Base-by-base conservation (phyloP, 1,140 invertebrate genomes). In the Drosophila pseudoobscura region DNA sequence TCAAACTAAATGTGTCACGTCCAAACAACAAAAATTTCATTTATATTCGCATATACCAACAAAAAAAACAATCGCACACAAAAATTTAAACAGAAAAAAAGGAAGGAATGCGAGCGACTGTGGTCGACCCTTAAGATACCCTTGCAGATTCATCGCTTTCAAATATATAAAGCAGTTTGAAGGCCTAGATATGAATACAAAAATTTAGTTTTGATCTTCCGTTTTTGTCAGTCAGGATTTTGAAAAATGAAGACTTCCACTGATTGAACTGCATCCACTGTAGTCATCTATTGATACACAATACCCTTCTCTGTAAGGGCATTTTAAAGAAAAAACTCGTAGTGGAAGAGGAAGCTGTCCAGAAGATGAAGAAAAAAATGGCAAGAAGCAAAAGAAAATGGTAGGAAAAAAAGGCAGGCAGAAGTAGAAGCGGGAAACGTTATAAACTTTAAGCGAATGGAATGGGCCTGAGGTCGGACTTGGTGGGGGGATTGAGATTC, bases 1-100 rank as follows among this genome's bases (percentile, higher is more conserved):
- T 65, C 75, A 78, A 87, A 88, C 82, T 87, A 87, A 87, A 88
- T 87, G 82, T 88, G 82, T 87, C 82, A 87, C 82, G 82, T 87
- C 78, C 83, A 78, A 88, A 75, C 83, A 87, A 87, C 82, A 87
- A 87, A 87, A 87, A 87, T 87, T 87, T 87, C 82, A 88, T 88
- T 87, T 87, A 87, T 88, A 88, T 87, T 83, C 83, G 56, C 78
- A 82, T 78, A 80, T 75, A 78, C 41, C 50, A 49, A 29, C 41
- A 58, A 52, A 55, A 66, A 58, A 51, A 43, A 57, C 62, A 15
- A 45, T 29, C 13, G 49, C 41, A 49, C 57, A 58, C 56, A 54
- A 15, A 61, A 51, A 59, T 17, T 54, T 41, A 26, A 15, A 44
- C 9, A 9, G 15, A 43, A 53, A 43, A 6, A 45, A 49, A 35